A percentile compares a stretch with the other conserved stretches of the same genome.
Evolutionary conservation across 1,140 invertebrate species (phyloP).

Genomic region (Tetranychus urticae): DNA sequence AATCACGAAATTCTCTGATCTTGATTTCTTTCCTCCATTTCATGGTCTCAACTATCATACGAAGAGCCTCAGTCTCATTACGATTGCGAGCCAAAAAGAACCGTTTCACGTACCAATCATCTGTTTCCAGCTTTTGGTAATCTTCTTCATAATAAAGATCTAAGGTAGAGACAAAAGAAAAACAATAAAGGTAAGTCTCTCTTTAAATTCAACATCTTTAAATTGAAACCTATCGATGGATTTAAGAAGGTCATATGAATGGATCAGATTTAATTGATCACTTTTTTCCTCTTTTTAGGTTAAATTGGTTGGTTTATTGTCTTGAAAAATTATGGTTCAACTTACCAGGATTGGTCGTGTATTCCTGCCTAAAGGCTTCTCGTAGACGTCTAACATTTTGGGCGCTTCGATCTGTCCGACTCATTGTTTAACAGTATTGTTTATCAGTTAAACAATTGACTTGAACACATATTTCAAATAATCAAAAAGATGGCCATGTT

Average conservation of each 20-base stretch:
- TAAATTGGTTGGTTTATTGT: not conserved
- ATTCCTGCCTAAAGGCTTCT: not conserved
- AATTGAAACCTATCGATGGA: not conserved
- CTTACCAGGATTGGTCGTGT: not conserved
- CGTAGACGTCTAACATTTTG: slow-evolving; percentile 2
- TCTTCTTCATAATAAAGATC: slow-evolving; percentile 7
- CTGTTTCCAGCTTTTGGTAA: not conserved
- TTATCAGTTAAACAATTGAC: too few relatives aligned
- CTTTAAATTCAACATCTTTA: not conserved
- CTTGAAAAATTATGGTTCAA: not conserved
- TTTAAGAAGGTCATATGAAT: not conserved
- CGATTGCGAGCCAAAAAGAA: slow-evolving; percentile 2
- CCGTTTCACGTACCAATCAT: slow-evolving; percentile 9
- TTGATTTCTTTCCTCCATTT: slow-evolving; percentile 2
- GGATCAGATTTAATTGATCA: not conserved
- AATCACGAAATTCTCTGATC: not conserved
- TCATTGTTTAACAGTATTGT: too few relatives aligned
- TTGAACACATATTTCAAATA: too few relatives aligned
- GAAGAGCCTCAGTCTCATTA: slow-evolving; percentile 1
- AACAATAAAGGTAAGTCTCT: not conserved
- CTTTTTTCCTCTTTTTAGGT: not conserved
- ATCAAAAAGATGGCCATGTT: too few relatives aligned
- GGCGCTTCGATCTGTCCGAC: not conserved
- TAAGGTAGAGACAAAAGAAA: not conserved
- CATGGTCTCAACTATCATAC: slow-evolving; percentile 3